These are phyloP conservation scores for Entomyzon cyanotis DNA, from an alignment of 2,113 vertebrate species.

Conservation along the genomic window DNA sequence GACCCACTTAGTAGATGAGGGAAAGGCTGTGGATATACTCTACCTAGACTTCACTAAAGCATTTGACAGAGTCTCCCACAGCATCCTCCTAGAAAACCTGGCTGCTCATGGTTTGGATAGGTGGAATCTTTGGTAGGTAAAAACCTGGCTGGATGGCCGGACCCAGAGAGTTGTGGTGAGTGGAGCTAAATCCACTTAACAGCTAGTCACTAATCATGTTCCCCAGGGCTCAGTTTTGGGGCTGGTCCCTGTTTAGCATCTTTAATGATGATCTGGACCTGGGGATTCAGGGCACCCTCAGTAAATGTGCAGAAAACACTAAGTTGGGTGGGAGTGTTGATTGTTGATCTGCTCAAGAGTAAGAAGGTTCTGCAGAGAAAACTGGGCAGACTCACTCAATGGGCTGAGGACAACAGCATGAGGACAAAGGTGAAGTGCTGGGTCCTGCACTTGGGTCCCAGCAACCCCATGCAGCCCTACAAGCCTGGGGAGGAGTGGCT, in stretches of 20 bases:
- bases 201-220: accelerated
- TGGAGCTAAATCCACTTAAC: background rate
- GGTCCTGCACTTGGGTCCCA: background rate
- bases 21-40: background rate
- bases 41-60: background rate
- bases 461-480: background rate
- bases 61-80: background rate
- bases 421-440: background rate
- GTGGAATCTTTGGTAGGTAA: background rate
- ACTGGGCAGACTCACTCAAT: background rate
- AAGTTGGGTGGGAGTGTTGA: background rate
- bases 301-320: background rate
- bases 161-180: accelerated
- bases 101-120: background rate
- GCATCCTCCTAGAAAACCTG: background rate
- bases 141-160: background rate
- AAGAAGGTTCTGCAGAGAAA: background rate
- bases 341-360: background rate
- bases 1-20: background rate
- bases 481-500: background rate
- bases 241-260: background rate
- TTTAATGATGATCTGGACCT: too few relatives aligned
- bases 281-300: background rate
- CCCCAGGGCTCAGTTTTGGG: background rate
- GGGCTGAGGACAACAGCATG: background rate